Percentiles rank a stretch among this genome's conserved stretches.
Evolutionary conservation across 2,113 vertebrate species (phyloP).

Genomic region (Triplophysa tibetana): DNA sequence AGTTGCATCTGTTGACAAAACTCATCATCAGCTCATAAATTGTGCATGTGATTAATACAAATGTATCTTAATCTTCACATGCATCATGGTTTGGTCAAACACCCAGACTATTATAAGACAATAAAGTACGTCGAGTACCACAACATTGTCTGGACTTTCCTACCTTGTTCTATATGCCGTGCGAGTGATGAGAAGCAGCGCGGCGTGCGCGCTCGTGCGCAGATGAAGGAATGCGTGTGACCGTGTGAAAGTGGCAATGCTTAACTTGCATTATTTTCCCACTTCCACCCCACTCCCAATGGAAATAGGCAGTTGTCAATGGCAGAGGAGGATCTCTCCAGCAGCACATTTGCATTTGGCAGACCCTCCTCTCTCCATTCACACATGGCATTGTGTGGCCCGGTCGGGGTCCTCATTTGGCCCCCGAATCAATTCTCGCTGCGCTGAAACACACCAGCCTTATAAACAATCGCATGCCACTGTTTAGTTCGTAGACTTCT

Average conservation of each 20-base stretch:
- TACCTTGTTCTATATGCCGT: not conserved
- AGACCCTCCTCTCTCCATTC: constrained; percentile 77
- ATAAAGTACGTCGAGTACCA: not conserved
- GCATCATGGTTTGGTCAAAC: not conserved
- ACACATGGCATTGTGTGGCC: constrained; percentile 73
- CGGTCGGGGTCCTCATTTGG: constrained; percentile 73
- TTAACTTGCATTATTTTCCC: constrained; percentile 23
- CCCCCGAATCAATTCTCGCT: constrained; percentile 73
- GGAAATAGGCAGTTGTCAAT: constrained; percentile 61
- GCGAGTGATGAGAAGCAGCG: not conserved
- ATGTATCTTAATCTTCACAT: not conserved
- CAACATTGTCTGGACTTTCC: not conserved
- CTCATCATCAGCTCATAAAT: too few relatives aligned
- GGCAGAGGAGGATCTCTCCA: constrained; percentile 62
- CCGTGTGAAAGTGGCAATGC: constrained; percentile 27
- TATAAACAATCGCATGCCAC: not conserved
- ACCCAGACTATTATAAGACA: too few relatives aligned
- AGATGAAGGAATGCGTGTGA: constrained; percentile 18
- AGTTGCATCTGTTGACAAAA: too few relatives aligned
- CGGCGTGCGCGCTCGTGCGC: not conserved
- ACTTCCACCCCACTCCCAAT: constrained; percentile 45
- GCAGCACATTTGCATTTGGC: constrained; percentile 76
- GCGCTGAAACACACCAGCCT: constrained; percentile 38
- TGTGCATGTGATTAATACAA: not conserved
- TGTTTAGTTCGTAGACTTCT: not conserved